Evolutionary conservation across 2,113 vertebrate species (phyloP).

Genomic region (Steatornis caripensis): DNA sequence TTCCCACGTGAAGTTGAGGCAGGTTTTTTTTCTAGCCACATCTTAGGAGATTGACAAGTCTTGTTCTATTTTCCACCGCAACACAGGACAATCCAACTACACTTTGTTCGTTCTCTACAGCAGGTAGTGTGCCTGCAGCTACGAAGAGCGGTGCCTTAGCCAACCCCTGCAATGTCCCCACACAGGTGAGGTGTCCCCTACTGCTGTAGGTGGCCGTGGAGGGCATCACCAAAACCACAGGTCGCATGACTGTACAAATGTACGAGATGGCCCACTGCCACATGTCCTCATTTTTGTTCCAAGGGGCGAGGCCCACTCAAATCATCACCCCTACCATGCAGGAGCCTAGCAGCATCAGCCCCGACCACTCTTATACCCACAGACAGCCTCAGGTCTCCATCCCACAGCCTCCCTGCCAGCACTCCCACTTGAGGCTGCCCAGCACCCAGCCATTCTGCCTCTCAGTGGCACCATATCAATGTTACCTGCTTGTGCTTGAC

Average conservation of each 20-base stretch:
- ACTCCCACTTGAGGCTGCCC: neutral
- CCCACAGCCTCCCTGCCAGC: neutral
- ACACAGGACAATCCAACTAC: neutral
- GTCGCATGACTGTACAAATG: neutral
- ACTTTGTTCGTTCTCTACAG: neutral
- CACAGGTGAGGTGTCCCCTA: neutral
- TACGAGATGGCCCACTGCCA: neutral
- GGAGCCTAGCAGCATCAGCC: neutral
- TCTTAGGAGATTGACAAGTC: neutral
- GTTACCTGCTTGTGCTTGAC: neutral
- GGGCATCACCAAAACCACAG: neutral
- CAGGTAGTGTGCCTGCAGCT: neutral
- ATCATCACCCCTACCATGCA: neutral
- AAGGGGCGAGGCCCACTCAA: neutral
- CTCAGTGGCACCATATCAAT: accelerated
- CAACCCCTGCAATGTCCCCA: accelerated
- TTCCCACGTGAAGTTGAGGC: neutral
- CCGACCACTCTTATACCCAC: neutral
- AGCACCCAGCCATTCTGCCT: neutral
- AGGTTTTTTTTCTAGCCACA: neutral
- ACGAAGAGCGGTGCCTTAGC: neutral
- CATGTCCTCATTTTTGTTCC: neutral
- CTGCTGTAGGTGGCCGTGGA: neutral
- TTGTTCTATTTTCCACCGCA: neutral
- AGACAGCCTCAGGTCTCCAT: neutral